Evolutionary conservation across 2,113 vertebrate genomes (phyloP).

Genomic region (Seriola quinqueradiata): DNA sequence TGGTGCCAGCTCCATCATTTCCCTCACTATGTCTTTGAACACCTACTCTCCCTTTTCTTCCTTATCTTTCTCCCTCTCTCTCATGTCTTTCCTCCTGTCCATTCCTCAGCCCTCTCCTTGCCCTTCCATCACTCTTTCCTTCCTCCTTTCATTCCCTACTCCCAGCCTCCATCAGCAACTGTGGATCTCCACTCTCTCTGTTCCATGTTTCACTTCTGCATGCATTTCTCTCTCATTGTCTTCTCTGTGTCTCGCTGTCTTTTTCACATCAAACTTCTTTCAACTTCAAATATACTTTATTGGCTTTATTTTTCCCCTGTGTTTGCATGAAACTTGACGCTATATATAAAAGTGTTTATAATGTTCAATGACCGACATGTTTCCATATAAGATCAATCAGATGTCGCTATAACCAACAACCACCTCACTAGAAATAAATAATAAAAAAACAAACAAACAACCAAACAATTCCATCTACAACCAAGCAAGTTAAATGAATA

Average conservation of each 20-base stretch:
- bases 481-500: not conserved
- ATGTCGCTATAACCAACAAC: no score
- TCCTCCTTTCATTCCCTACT: constrained; percentile 7
- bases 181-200: not conserved
- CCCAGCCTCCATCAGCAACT: not conserved
- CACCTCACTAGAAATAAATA: no score
- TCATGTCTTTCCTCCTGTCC: constrained; percentile 34
- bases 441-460: no score
- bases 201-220: not conserved
- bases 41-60: constrained; percentile 46
- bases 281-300: not conserved
- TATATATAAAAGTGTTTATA: not conserved
- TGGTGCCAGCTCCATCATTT: constrained; percentile 65
- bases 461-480: no score
- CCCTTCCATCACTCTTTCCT: constrained; percentile 15
- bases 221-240: constrained; percentile 1
- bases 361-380: not conserved
- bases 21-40: constrained; percentile 45
- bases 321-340: no score
- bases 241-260: not conserved
- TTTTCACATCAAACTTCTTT: not conserved
- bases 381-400: no score
- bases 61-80: constrained; percentile 23
- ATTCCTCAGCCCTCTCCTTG: not conserved
- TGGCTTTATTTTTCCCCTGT: not conserved